Evolutionary conservation across 2,113 vertebrate genomes (phyloP).

Genomic region (Epinephelus cyanopodus): DNA sequence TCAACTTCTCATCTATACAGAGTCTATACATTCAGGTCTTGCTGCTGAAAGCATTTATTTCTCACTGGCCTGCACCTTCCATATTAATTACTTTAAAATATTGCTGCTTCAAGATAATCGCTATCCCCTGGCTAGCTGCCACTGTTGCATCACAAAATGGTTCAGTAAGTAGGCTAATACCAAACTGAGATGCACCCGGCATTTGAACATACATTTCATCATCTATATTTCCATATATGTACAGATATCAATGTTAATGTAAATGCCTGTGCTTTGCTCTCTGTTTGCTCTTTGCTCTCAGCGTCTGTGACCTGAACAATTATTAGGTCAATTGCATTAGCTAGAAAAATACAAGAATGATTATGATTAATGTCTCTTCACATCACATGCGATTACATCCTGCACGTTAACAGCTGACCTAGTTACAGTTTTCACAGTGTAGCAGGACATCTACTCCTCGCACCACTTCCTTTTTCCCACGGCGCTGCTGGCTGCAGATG

Average conservation of each 20-base stretch:
- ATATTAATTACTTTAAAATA: not conserved
- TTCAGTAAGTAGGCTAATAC: not conserved
- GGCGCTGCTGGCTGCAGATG: slow-evolving; percentile 1
- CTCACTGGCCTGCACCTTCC: not conserved
- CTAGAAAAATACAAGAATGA: slow-evolving; percentile 10
- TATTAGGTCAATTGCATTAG: not conserved
- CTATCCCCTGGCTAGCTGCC: not conserved
- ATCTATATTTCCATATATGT: not conserved
- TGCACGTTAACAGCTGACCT: slow-evolving; percentile 23
- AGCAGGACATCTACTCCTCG: not conserved
- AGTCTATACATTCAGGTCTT: not conserved
- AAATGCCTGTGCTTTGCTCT: not conserved
- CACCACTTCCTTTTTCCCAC: slow-evolving; percentile 45
- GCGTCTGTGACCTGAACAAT: not conserved
- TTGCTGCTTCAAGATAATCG: not conserved
- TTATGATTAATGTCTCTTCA: slow-evolving; percentile 16
- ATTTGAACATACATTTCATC: not conserved
- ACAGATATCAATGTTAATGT: not conserved
- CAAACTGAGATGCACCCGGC: not conserved
- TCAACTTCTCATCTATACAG: not conserved
- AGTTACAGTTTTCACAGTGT: slow-evolving; percentile 7
- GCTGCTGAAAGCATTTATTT: not conserved
- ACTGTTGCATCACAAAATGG: not conserved
- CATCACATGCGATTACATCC: slow-evolving; percentile 11
- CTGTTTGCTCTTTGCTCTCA: not conserved